Evolutionary conservation across 92 coral and sea anemone species (phyloP), one percentile per base, ranked within the genome.

Genomic region (Zoanthus sociatus): DNA sequence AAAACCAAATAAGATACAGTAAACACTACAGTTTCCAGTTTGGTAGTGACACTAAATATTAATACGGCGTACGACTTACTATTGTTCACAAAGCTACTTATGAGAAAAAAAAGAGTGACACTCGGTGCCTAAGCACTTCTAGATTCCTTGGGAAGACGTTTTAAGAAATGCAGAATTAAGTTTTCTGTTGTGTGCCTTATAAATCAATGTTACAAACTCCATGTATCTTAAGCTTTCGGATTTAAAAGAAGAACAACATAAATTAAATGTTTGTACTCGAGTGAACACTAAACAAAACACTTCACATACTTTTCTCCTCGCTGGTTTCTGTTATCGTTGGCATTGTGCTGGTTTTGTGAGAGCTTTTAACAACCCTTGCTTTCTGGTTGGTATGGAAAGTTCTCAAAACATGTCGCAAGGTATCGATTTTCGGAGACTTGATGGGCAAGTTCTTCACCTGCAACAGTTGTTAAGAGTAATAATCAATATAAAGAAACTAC

Each of bases 351-450:
- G 89, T 78, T 30, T 33, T 83, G 56, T 88, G 77, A 16, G 53
- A 21, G 71, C 42, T 67, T 74, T 93, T 91, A 0, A 88, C 63
- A 87, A 61, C 87, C 76, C 89, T 91, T 45, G 88, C 87, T 78
- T 78, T 83, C 46, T 88, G 97, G 61, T 79, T 91, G 84, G 93
- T 92, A 66, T 97, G 97, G 76, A 95, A 97, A 58, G 89, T 97
- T 84, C 89, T 88, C 84, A 97, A 86, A 32, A 93, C 99, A 51
- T 89, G 92, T 76, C 93, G 90, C 12, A 97, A 83, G 26, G 97
- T 95, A 61, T 91, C 90, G 20, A 97, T 93, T 69, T 97, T 97
- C 21, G 99, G 99, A 1, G 99, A 97, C 86, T 93, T 87, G 92
- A 97, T 95, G 66, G 99, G 99, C 69, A 97, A 90, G 71, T 95